phyloP scores from a whole-genome alignment of 2,888 invertebrate species.

The Sphinx pinastri region DNA sequence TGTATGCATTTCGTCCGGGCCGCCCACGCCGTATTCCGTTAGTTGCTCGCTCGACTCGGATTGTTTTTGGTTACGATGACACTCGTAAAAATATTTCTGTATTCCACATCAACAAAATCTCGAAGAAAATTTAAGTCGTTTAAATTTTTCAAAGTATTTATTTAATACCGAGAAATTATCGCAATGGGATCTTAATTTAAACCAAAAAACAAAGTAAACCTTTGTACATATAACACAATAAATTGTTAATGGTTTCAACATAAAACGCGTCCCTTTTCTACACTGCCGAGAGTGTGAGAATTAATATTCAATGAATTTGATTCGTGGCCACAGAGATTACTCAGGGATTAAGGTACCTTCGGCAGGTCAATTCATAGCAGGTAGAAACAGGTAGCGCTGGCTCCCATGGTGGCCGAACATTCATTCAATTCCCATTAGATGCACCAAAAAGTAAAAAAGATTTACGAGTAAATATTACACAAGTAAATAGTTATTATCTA shows the following conservation, averaged over 20 bases:
- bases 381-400: slow-evolving; percentile 65
- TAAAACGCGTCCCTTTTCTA: slow-evolving; percentile 12
- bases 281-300: slow-evolving; percentile 33
- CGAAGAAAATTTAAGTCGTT: not conserved
- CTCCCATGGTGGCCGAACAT: slow-evolving; percentile 44
- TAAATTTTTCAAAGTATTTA: not conserved
- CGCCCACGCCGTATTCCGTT: slow-evolving; percentile 22
- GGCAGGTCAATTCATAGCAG: slow-evolving; percentile 65
- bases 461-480: slow-evolving; percentile 2
- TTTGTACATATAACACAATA: not conserved
- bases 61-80: slow-evolving; percentile 8
- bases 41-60: slow-evolving; percentile 7
- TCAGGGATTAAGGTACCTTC: slow-evolving; percentile 68
- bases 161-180: not conserved
- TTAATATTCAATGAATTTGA: slow-evolving; percentile 61
- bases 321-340: slow-evolving; percentile 67
- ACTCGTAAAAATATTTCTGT: slow-evolving; percentile 20
- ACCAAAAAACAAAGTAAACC: not conserved
- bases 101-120: slow-evolving; percentile 2
- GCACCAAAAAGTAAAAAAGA: slow-evolving; percentile 32
- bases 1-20: slow-evolving; percentile 22
- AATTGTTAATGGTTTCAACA: slow-evolving; percentile 21
- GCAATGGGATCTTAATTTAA: not conserved
- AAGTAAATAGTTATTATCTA: not conserved
- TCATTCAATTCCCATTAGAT: slow-evolving; percentile 52